Percentiles rank a stretch among this genome's conserved stretches.
These are phyloP conservation scores for Megalonaias nervosa DNA, from an alignment of 1,140 invertebrate genomes.

Conservation along the genomic window DNA sequence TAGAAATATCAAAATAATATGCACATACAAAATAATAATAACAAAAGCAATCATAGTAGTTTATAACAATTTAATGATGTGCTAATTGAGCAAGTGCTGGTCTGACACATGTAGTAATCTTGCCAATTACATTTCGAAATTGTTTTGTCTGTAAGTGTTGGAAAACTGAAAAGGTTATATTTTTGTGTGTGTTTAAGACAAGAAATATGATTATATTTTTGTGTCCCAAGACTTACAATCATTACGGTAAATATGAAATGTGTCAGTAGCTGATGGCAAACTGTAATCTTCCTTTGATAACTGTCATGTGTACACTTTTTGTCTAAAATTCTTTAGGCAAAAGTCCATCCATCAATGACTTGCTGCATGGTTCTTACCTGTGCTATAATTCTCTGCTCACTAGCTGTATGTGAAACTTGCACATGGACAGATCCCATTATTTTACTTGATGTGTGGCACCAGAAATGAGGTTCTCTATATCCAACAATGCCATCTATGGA, in stretches of 20 bases:
- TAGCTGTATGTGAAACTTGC: constrained; percentile 67
- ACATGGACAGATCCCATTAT: constrained; percentile 70
- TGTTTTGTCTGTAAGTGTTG: no score
- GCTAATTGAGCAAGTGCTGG: no score
- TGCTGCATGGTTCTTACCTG: constrained; percentile 54
- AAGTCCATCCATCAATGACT: not conserved
- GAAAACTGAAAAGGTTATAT: no score
- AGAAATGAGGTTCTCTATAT: constrained; percentile 72
- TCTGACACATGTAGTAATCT: no score
- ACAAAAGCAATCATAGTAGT: no score
- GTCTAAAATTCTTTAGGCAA: not conserved
- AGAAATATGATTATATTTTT: no score
- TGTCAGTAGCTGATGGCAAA: not conserved
- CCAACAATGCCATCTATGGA: constrained; percentile 71
- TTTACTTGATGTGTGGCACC: constrained; percentile 70
- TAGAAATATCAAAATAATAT: no score
- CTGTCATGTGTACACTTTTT: not conserved
- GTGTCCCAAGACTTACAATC: not conserved
- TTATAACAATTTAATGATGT: no score
- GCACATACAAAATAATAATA: no score
- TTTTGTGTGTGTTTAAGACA: no score
- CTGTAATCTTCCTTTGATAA: not conserved
- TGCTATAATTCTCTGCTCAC: constrained; percentile 70
- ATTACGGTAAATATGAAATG: not conserved
- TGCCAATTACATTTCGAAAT: no score